A percentile compares a stretch with the other conserved stretches of the same genome.
Evolutionary conservation across 2,113 vertebrate genomes (phyloP).

Genomic region (Hippoglossus stenolepis): DNA sequence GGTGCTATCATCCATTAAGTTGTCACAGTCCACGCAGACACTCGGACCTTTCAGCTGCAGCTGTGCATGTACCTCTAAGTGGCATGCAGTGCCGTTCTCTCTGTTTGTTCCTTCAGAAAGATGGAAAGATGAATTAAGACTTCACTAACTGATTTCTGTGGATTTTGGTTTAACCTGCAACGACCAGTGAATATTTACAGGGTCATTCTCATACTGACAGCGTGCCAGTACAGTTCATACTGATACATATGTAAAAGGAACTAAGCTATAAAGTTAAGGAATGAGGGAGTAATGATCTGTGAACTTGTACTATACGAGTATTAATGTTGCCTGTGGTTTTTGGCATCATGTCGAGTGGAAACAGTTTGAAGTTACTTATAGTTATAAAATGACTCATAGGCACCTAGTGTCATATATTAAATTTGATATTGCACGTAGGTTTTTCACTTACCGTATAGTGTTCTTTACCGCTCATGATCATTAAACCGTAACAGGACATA

Average conservation of each 20-base stretch:
- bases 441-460: neutral
- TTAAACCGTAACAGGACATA: neutral
- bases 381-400: neutral
- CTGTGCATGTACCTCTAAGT: too few relatives aligned
- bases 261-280: neutral
- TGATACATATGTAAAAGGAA: neutral
- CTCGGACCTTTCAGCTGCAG: too few relatives aligned
- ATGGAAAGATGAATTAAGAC: neutral
- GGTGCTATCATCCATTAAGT: too few relatives aligned
- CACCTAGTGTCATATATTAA: neutral
- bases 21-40: too few relatives aligned
- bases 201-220: neutral
- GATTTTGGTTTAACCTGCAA: too few relatives aligned
- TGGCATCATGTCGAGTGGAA: neutral
- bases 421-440: neutral
- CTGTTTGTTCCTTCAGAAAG: too few relatives aligned
- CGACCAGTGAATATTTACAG: neutral
- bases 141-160: too few relatives aligned
- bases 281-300: neutral
- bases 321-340: neutral
- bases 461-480: neutral
- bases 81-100: too few relatives aligned
- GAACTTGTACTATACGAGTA: neutral
- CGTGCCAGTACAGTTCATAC: neutral
- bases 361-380: neutral